Base-by-base conservation (phyloP, 1,140 invertebrate species). In the Acromyrmex heyeri region DNA sequence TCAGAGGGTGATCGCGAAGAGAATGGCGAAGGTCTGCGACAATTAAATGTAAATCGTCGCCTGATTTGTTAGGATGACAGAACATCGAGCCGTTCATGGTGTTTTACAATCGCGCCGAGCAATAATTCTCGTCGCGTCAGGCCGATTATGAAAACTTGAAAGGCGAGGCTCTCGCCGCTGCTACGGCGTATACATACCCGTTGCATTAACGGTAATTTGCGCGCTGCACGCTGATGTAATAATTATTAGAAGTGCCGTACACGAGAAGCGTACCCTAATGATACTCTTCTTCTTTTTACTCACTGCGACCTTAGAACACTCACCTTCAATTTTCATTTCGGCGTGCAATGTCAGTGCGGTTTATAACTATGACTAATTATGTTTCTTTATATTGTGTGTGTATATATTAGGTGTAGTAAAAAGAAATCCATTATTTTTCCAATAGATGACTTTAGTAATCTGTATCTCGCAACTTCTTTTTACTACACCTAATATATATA, bases 31-130 rank as follows among this genome's bases (percentile, higher is more conserved):
- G 48, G 50, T 53, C 27, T 12, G 55, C 79, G 38, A 61, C 44
- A 75, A 75, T 83, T 30, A 83, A 75, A 83, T 83, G 79, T 83
- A 83, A 83, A 83, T 83, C 24, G 55, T n/a, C n/a, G 72, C 69
- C 55, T 75, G 79, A 83, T 83, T 83, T 48, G 53, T 61, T 12
- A 27, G 48, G 34, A 59, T 67, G 48, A 6, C 48, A 69, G 64
- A 69, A 48, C 30, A 34, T 64, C 65, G 21, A 16, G 34, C 34
- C 38, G 69, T 69, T 48, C n/a, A 27, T 27, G 38, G 38, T 69
- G 38, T 75, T 75, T 83, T 75, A 83, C 55, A 72, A 59, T 27
- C 53, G 30, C 18, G 69, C 38, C 14, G 69, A 64, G 75, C 73
- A 44, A 78, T 78, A 85, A 85, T 78, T 78, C 59, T 53, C 55